These are phyloP conservation scores for Poecilia wingei DNA, from an alignment of 2,797 vertebrate genomes.

Conservation along the genomic window DNA sequence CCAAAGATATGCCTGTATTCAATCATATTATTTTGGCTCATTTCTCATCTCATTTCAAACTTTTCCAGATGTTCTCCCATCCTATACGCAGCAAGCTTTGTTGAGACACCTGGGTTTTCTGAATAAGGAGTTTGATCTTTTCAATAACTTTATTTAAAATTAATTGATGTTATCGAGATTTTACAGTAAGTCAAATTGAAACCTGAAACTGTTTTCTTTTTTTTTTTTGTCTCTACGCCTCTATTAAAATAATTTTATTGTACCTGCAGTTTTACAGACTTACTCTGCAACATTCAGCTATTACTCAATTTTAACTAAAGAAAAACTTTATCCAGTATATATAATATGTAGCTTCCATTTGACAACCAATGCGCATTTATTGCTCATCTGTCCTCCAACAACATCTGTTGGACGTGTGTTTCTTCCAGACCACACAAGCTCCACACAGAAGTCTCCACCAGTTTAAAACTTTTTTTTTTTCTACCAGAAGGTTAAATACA, in stretches of 20 bases:
- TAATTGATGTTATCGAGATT: background rate
- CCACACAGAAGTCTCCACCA: conserved; percentile 21
- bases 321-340: background rate
- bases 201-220: background rate
- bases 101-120: conserved; percentile 28
- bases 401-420: conserved; percentile 40
- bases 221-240: background rate
- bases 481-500: conserved; percentile 42
- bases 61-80: conserved; percentile 65
- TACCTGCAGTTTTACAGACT: conserved; percentile 9
- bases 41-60: conserved; percentile 27
- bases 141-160: conserved; percentile 12
- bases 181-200: conserved; percentile 2
- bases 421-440: conserved; percentile 68
- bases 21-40: conserved; percentile 30
- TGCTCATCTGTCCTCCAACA: conserved; percentile 11
- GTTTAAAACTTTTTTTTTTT: conserved; percentile 52
- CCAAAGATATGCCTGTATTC: conserved; percentile 31
- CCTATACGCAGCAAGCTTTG: conserved; percentile 29
- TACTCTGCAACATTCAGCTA: conserved; percentile 12
- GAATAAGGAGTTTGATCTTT: conserved; percentile 4
- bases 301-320: conserved; percentile 23
- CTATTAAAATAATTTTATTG: background rate
- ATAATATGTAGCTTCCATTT: conserved; percentile 6
- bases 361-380: conserved; percentile 34